A percentile compares a stretch with the other conserved stretches of the same genome.
Evolutionary conservation across 1,140 invertebrate species (phyloP).

Genomic region (Magallana angulata): DNA sequence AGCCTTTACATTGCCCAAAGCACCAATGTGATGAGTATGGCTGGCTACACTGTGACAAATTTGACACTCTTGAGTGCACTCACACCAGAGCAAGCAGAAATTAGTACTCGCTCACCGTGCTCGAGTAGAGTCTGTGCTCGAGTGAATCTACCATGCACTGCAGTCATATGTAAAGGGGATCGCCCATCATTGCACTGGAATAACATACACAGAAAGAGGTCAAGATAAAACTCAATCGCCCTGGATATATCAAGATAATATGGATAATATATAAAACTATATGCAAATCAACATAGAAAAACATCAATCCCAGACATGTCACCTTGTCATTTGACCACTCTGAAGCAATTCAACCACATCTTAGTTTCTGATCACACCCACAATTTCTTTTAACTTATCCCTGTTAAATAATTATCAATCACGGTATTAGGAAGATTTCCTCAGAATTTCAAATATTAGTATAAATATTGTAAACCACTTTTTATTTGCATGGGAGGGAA

Average conservation of each 20-base stretch:
- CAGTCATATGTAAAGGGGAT: slow-evolving; percentile 86
- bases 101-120: slow-evolving; percentile 73
- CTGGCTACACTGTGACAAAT: neutral
- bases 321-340: no score
- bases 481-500: no score
- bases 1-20: no score
- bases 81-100: slow-evolving; percentile 32
- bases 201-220: slow-evolving; percentile 22
- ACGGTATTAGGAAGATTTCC: no score
- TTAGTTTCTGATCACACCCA: no score
- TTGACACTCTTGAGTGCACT: slow-evolving; percentile 24
- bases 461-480: no score
- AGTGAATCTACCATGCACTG: slow-evolving; percentile 85
- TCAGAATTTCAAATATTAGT: no score
- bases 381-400: no score
- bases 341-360: no score
- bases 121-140: slow-evolving; percentile 83
- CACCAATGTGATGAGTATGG: no score
- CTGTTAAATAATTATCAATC: no score
- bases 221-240: neutral
- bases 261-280: neutral
- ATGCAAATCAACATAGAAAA: slow-evolving; percentile 10
- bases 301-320: no score
- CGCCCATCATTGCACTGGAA: slow-evolving; percentile 82
- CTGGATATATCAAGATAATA: neutral